Conservation (phyloP, 2,888 invertebrate genomes). For the Agrotis ipsilon region DNA sequence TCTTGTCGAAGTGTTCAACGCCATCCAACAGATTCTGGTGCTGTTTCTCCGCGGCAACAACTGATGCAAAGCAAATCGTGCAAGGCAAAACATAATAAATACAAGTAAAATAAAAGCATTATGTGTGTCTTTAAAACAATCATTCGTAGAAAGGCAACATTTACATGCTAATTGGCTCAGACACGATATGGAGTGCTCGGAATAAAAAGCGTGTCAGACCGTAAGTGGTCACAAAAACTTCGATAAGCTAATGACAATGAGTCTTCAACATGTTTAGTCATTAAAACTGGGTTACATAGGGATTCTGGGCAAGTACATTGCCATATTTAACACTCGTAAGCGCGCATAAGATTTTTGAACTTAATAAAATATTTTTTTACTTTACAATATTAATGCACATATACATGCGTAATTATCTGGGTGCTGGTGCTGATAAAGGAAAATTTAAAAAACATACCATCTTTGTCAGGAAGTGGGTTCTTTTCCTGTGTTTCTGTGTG, state of each 20-base stretch:
- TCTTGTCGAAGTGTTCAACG: slow-evolving; percentile 94
- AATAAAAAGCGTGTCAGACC: slow-evolving; percentile 68
- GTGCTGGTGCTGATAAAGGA: slow-evolving; percentile 40
- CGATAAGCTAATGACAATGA: slow-evolving; percentile 65
- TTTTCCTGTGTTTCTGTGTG: slow-evolving; percentile 98
- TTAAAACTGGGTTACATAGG: slow-evolving; percentile 58
- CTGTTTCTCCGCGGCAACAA: slow-evolving; percentile 94
- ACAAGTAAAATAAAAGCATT: slow-evolving; percentile 62
- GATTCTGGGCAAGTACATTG: slow-evolving; percentile 24
- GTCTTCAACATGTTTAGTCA: slow-evolving; percentile 43
- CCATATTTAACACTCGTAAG: slow-evolving; percentile 31
- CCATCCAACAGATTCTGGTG: slow-evolving; percentile 94
- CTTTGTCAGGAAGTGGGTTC: slow-evolving; percentile 98
- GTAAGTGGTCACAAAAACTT: slow-evolving; percentile 52
- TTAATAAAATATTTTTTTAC: slow-evolving; percentile 7
- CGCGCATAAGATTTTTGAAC: slow-evolving; percentile 29
- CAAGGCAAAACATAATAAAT: slow-evolving; percentile 73
- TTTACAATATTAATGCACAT: slow-evolving; percentile 37
- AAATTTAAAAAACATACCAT: slow-evolving; percentile 92
- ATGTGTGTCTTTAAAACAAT: slow-evolving; percentile 40
- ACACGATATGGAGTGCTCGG: slow-evolving; percentile 44
- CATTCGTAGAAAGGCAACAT: slow-evolving; percentile 56
- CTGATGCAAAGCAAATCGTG: slow-evolving; percentile 90
- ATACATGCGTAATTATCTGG: slow-evolving; percentile 50
- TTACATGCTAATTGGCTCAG: slow-evolving; percentile 61